Evolutionary conservation across 2,113 vertebrate genomes (phyloP).

Genomic region (Melanerpes aurifrons): DNA sequence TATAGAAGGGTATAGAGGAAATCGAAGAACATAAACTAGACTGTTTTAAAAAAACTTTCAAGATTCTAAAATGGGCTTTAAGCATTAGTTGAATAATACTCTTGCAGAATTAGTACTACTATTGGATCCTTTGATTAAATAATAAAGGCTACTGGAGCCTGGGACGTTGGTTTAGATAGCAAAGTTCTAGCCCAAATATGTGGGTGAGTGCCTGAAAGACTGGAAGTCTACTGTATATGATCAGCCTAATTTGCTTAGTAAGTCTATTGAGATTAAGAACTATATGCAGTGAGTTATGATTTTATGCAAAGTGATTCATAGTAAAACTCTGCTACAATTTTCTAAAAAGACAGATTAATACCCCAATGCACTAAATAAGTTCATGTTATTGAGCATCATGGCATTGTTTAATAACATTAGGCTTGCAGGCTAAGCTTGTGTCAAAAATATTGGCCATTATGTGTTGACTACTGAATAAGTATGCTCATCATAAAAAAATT

Average conservation of each 20-base stretch:
- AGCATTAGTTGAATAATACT: background rate
- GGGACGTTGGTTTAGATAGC: background rate
- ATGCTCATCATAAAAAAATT: background rate
- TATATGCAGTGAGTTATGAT: background rate
- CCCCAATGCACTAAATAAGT: background rate
- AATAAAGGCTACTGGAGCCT: background rate
- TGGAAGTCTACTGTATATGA: background rate
- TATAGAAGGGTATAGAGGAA: background rate
- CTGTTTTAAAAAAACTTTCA: background rate
- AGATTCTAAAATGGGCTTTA: background rate
- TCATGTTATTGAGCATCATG: background rate
- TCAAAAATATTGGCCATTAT: background rate
- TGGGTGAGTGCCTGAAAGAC: background rate
- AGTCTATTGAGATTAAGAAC: background rate
- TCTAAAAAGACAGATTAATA: slow-evolving; percentile 3
- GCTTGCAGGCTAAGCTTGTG: background rate
- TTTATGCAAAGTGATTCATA: background rate
- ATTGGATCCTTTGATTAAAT: background rate
- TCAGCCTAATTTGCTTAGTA: background rate
- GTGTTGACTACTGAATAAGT: background rate
- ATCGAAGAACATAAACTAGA: background rate
- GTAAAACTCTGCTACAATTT: background rate
- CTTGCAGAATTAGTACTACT: background rate
- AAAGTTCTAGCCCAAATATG: background rate
- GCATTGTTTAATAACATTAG: background rate